These are phyloP conservation scores for Dyspetes luteomarginatus DNA, from an alignment of 2,888 invertebrate genomes.

Conservation along the genomic window DNA sequence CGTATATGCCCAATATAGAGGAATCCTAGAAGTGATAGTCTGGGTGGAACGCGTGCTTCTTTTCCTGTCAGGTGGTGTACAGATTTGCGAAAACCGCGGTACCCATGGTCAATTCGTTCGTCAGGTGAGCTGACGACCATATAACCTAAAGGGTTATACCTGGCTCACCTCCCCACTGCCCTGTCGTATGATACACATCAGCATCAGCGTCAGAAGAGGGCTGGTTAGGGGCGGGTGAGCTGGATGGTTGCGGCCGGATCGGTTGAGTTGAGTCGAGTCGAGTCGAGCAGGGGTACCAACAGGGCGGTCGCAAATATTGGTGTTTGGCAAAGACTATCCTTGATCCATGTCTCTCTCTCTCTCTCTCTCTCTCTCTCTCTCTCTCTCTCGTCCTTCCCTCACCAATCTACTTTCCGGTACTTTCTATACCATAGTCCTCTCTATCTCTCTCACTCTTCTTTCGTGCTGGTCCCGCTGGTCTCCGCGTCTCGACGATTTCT, in stretches of 20 bases:
- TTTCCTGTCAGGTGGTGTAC: conserved; percentile 11
- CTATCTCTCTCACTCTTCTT: conserved; percentile 57
- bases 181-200: conserved; percentile 53
- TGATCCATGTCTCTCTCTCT: conserved; percentile 81
- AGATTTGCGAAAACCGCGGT: conserved; percentile 33
- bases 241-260: conserved; percentile 79
- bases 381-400: conserved; percentile 68
- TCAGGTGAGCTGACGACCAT: conserved; percentile 30
- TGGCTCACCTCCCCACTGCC: conserved; percentile 12
- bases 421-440: conserved; percentile 60
- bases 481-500: conserved; percentile 53
- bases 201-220: conserved; percentile 60
- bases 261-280: conserved; percentile 80
- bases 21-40: not conserved
- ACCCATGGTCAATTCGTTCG: conserved; percentile 12
- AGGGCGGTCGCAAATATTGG: conserved; percentile 83
- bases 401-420: conserved; percentile 65
- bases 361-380: conserved; percentile 70
- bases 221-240: conserved; percentile 69
- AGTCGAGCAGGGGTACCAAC: conserved; percentile 82
- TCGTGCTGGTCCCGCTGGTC: conserved; percentile 59
- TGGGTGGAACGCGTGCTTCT: not conserved
- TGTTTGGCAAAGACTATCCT: conserved; percentile 84
- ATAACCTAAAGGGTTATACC: conserved; percentile 59
- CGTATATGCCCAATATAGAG: too few relatives aligned